Percentiles rank a stretch among this genome's conserved stretches.
These are phyloP conservation scores for Nemoura dubitans DNA, from an alignment of 2,888 invertebrate species.

Conservation along the genomic window DNA sequence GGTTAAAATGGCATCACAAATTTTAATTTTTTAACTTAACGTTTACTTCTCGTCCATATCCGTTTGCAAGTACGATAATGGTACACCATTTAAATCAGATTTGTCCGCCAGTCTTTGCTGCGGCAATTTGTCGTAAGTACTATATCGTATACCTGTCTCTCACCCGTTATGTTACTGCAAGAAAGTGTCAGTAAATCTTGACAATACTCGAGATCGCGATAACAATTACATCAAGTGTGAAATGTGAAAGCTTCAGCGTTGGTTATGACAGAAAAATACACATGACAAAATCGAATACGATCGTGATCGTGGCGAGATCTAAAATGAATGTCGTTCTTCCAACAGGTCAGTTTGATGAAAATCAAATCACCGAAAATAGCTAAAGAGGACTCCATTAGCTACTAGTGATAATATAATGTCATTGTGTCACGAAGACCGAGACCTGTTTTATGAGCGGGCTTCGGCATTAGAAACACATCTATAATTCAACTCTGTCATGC, in stretches of 20 bases:
- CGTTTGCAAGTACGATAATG: no score
- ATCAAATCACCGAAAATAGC: not conserved
- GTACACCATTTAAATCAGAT: not conserved
- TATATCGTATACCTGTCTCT: not conserved
- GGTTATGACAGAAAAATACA: not conserved
- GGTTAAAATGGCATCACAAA: no score
- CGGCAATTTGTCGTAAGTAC: not conserved
- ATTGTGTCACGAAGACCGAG: not conserved
- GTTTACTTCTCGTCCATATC: no score
- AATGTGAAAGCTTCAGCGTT: not conserved
- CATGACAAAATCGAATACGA: not conserved
- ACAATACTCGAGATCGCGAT: not conserved
- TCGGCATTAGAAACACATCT: not conserved
- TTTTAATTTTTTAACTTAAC: no score
- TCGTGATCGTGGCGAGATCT: not conserved
- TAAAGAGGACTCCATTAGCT: not conserved
- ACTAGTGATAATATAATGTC: not conserved
- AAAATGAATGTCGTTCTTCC: not conserved
- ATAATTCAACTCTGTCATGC: constrained; percentile 7
- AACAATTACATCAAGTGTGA: not conserved
- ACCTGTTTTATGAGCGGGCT: not conserved
- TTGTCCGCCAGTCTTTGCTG: not conserved
- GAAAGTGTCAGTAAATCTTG: not conserved
- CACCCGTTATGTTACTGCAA: not conserved
- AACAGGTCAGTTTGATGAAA: not conserved